Evolutionary conservation across 2,888 invertebrate genomes (phyloP).

Genomic region (Platypus cylindrus): DNA sequence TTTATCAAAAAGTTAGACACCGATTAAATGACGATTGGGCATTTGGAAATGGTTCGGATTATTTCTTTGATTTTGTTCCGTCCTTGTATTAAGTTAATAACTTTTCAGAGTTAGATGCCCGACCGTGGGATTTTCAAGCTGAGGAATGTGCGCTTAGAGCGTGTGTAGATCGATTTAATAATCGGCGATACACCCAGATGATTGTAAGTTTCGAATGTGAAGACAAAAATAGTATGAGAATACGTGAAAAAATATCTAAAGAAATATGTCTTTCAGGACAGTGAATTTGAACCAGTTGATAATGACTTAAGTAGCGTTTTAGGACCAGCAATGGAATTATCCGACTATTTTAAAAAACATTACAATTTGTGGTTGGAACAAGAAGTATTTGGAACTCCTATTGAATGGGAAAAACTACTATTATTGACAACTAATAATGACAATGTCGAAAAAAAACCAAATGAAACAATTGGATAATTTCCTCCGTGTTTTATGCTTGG

Average conservation of each 20-base stretch:
- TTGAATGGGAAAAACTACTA: conserved; percentile 60
- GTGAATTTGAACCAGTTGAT: conserved; percentile 56
- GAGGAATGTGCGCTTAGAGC: conserved; percentile 91
- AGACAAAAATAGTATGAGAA: neutral
- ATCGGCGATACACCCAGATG: conserved; percentile 58
- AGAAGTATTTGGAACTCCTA: conserved; percentile 83
- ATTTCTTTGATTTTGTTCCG: no score
- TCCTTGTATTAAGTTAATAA: neutral
- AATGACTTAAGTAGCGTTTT: conserved; percentile 73
- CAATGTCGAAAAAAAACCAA: no score
- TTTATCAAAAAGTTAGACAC: conserved; percentile 93
- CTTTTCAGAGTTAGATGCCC: conserved; percentile 72
- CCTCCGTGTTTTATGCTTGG: no score
- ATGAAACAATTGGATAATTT: no score
- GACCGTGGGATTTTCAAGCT: conserved; percentile 97
- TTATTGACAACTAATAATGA: no score
- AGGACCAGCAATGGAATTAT: conserved; percentile 62
- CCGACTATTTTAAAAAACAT: conserved; percentile 84
- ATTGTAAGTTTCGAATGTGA: conserved; percentile 21
- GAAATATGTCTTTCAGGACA: conserved; percentile 33
- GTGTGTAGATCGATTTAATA: conserved; percentile 92
- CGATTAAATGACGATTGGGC: conserved; percentile 99
- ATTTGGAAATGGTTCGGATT: conserved; percentile 72
- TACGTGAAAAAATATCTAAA: no score
- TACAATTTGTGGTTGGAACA: conserved; percentile 93